Evolutionary conservation across 2,888 invertebrate genomes (phyloP).

Genomic region (Platycheirus albimanus): DNA sequence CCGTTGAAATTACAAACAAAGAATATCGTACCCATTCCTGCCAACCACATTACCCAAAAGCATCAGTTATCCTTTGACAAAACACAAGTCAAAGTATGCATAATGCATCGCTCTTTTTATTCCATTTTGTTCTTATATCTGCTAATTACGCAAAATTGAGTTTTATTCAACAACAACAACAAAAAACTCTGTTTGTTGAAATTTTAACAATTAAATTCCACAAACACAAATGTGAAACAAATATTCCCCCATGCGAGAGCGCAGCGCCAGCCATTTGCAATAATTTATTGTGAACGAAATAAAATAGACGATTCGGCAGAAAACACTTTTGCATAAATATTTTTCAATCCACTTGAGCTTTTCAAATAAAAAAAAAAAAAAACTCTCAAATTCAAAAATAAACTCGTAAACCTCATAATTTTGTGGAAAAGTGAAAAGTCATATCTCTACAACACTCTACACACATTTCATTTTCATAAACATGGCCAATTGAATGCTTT

Average conservation of each 20-base stretch:
- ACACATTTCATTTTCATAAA: constrained; percentile 12
- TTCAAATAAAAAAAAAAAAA: too few species aligned
- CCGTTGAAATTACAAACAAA: constrained; percentile 8
- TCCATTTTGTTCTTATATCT: background rate
- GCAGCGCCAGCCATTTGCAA: too few species aligned
- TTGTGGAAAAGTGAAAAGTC: background rate
- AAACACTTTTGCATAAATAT: background rate
- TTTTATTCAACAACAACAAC: constrained; percentile 23
- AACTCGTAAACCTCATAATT: background rate
- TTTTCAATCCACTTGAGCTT: constrained; percentile 2
- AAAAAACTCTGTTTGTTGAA: background rate
- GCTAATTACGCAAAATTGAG: constrained; percentile 51
- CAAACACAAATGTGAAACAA: constrained; percentile 60
- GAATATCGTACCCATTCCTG: constrained; percentile 15
- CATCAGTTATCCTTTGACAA: constrained; percentile 9
- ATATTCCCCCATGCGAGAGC: constrained; percentile 3
- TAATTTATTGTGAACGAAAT: background rate
- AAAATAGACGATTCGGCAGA: constrained; percentile 53
- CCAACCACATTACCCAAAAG: background rate
- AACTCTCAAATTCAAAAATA: constrained; percentile 10
- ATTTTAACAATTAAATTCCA: constrained; percentile 39
- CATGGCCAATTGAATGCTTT: constrained; percentile 52
- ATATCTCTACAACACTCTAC: too few species aligned
- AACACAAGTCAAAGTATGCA: constrained; percentile 18
- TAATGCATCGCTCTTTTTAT: constrained; percentile 22